Evolutionary conservation across 1,140 invertebrate genomes (phyloP).

Genomic region (Aporrectodea caliginosa): DNA sequence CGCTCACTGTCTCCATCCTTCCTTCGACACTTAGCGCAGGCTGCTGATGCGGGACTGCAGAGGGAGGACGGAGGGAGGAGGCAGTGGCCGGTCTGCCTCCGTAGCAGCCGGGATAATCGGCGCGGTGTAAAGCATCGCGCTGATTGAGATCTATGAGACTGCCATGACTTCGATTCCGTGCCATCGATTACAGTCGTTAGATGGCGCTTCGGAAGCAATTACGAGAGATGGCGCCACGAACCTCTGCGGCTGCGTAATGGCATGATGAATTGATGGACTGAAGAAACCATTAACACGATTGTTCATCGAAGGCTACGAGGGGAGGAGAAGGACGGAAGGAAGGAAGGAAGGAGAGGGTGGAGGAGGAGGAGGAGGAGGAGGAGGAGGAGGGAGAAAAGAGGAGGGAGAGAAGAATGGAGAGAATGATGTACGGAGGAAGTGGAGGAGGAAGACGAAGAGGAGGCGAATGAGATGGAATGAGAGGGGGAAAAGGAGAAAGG

Average conservation of each 20-base stretch:
- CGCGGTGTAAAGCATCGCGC: not conserved
- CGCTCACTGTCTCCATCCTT: too few species aligned
- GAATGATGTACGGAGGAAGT: too few species aligned
- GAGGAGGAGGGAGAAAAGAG: not conserved
- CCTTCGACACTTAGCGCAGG: too few species aligned
- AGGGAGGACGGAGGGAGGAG: not conserved
- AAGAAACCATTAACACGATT: not conserved
- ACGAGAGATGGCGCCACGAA: not conserved
- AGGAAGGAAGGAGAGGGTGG: not conserved
- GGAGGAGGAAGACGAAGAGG: too few species aligned
- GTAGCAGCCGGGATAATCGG: not conserved
- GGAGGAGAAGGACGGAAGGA: not conserved
- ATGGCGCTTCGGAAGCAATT: not conserved
- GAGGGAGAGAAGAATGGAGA: not conserved
- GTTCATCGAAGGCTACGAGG: too few species aligned
- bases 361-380: constrained; percentile 1
- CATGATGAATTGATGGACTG: not conserved
- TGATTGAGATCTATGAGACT: not conserved
- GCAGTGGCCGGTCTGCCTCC: not conserved
- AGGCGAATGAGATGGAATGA: too few species aligned
- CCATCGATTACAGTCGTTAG: not conserved
- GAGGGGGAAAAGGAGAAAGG: too few species aligned
- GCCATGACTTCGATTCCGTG: not conserved
- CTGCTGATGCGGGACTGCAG: too few species aligned
- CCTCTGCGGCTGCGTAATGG: not conserved